Conservation (phyloP, 2,113 vertebrate species). For the Protobothrops mucrosquamatus region DNA sequence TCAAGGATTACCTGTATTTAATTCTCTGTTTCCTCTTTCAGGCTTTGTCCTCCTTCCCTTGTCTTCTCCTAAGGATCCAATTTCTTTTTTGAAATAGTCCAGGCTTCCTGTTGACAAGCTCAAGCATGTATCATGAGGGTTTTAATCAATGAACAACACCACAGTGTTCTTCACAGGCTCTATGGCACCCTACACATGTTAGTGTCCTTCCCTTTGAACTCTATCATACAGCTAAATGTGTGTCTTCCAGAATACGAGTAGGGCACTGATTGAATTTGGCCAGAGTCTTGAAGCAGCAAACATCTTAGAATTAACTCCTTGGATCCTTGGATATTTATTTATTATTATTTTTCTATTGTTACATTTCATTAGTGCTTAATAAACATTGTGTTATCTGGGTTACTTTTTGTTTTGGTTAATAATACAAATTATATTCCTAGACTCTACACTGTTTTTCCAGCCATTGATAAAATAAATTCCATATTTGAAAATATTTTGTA, state of each 20-base stretch:
- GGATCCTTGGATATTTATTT: background rate
- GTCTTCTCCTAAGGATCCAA: conserved; percentile 12
- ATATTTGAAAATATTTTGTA: too few relatives aligned
- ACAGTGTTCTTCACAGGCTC: background rate
- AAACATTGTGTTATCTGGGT: too few relatives aligned
- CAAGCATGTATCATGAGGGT: rapidly evolving
- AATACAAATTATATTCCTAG: too few relatives aligned
- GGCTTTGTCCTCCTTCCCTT: background rate
- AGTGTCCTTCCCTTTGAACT: too few relatives aligned
- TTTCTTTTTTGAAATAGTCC: conserved; percentile 28
- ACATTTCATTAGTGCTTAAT: too few relatives aligned
- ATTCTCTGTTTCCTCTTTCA: conserved; percentile 16
- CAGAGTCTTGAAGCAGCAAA: background rate
- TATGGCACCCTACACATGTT: background rate
- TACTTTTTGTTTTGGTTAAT: too few relatives aligned
- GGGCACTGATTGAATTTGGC: background rate
- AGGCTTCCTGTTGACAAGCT: background rate
- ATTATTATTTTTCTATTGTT: too few relatives aligned
- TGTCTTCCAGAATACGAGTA: background rate
- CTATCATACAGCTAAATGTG: background rate
- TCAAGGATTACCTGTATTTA: background rate
- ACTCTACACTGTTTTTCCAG: too few relatives aligned
- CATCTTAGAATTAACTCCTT: background rate
- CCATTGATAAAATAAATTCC: too few relatives aligned
- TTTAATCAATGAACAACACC: background rate